Percentiles rank a stretch among this genome's conserved stretches.
phyloP scores from a whole-genome alignment of 2,797 vertebrate genomes.

The Paedocypris micromegethes region DNA sequence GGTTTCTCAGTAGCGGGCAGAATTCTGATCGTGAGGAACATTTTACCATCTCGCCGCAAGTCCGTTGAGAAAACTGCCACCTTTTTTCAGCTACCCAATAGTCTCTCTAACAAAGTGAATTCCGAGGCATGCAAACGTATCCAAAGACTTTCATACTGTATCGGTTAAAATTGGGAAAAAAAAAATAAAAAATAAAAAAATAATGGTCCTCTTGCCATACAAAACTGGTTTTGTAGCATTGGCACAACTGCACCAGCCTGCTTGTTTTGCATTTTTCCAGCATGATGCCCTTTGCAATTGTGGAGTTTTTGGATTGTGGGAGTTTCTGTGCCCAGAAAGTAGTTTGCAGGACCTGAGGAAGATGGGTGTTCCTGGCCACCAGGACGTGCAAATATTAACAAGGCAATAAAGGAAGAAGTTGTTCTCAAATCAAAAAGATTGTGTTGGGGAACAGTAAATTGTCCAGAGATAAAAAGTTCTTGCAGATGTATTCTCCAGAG shows the following conservation, averaged over 20 bases:
- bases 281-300: not conserved
- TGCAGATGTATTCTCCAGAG: too few relatives aligned
- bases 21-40: slow-evolving; percentile 8
- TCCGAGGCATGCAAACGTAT: not conserved
- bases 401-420: not conserved
- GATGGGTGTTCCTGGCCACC: slow-evolving; percentile 30
- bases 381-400: slow-evolving; percentile 1
- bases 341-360: slow-evolving; percentile 24
- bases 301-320: slow-evolving; percentile 3
- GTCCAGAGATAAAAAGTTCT: too few relatives aligned
- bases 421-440: too few relatives aligned
- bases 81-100: slow-evolving; percentile 6
- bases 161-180: not conserved
- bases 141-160: not conserved
- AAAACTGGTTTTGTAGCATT: slow-evolving; percentile 4
- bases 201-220: slow-evolving; percentile 1
- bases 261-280: not conserved
- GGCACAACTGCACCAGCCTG: not conserved
- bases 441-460: too few relatives aligned
- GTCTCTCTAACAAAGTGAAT: not conserved
- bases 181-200: not conserved
- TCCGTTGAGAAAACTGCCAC: not conserved
- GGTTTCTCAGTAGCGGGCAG: slow-evolving; percentile 3
- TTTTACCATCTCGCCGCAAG: slow-evolving; percentile 3
- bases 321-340: slow-evolving; percentile 5